Percentiles rank a stretch among this genome's conserved stretches.
Conservation (phyloP, 2,113 vertebrate genomes). For the Leucoraja erinaceus region DNA sequence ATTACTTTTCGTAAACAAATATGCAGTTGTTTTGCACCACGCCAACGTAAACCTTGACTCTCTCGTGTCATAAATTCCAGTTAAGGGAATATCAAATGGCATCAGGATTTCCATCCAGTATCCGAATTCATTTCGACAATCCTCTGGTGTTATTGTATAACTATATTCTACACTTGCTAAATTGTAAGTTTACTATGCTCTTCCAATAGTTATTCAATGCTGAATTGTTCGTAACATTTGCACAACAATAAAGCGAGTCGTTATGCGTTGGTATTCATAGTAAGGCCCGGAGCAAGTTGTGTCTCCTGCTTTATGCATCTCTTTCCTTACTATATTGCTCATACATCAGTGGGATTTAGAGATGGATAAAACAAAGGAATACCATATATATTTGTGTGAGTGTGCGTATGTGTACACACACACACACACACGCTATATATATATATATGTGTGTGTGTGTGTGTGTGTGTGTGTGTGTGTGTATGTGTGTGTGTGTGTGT, state of each 20-base stretch:
- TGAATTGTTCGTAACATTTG: neutral
- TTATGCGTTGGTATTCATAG: neutral
- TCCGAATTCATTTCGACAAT: neutral
- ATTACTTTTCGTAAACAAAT: neutral
- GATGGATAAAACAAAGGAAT: neutral
- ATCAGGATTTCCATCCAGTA: neutral
- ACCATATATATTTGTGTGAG: no score
- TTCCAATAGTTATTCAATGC: neutral
- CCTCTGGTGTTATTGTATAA: neutral
- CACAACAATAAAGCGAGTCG: neutral
- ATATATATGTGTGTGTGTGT: no score
- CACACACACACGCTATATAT: no score
- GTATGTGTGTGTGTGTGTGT: no score
- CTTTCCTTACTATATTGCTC: neutral
- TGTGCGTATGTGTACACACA: no score
- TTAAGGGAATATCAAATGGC: neutral
- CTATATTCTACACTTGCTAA: neutral
- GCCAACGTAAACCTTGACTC: neutral
- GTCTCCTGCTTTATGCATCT: neutral
- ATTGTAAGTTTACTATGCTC: neutral
- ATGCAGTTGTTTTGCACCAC: neutral
- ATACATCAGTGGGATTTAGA: neutral
- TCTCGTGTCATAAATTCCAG: neutral
- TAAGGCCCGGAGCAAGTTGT: neutral
- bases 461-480: no score